phyloP scores from a whole-genome alignment of 1,140 invertebrate species.

The Phocides pigmalion region DNA sequence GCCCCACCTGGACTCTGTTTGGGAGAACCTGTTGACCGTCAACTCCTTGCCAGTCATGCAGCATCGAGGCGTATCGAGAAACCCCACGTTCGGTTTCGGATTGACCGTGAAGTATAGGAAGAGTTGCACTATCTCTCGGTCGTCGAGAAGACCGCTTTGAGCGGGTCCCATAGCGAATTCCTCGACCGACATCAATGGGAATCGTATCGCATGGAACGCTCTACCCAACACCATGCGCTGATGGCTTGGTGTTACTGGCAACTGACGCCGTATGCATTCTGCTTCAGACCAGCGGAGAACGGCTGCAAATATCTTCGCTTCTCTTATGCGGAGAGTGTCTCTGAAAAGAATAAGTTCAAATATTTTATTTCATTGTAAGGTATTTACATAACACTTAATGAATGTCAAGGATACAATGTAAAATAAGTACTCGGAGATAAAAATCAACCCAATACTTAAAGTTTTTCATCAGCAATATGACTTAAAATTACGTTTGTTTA shows the following conservation, averaged over 20 bases:
- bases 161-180: slow-evolving; percentile 94
- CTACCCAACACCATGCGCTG: slow-evolving; percentile 88
- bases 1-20: slow-evolving; percentile 93
- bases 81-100: slow-evolving; percentile 89
- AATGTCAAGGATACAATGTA: too few relatives aligned
- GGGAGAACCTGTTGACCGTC: slow-evolving; percentile 91
- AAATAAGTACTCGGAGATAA: too few relatives aligned
- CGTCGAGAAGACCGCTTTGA: slow-evolving; percentile 90
- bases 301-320: slow-evolving; percentile 92
- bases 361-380: too few relatives aligned
- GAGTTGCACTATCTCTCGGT: slow-evolving; percentile 90
- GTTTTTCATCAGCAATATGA: too few relatives aligned
- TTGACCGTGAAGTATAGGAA: slow-evolving; percentile 94
- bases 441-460: too few relatives aligned
- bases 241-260: slow-evolving; percentile 88
- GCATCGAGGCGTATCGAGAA: slow-evolving; percentile 90
- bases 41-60: slow-evolving; percentile 94
- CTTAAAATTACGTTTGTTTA: too few relatives aligned
- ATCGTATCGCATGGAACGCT: slow-evolving; percentile 90
- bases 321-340: slow-evolving; percentile 92
- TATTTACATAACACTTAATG: too few relatives aligned
- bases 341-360: slow-evolving; percentile 77
- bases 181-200: slow-evolving; percentile 94
- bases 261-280: slow-evolving; percentile 88
- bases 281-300: slow-evolving; percentile 91